Conservation (phyloP, 1,140 invertebrate species). For the Chrysomallon squamiferum region DNA sequence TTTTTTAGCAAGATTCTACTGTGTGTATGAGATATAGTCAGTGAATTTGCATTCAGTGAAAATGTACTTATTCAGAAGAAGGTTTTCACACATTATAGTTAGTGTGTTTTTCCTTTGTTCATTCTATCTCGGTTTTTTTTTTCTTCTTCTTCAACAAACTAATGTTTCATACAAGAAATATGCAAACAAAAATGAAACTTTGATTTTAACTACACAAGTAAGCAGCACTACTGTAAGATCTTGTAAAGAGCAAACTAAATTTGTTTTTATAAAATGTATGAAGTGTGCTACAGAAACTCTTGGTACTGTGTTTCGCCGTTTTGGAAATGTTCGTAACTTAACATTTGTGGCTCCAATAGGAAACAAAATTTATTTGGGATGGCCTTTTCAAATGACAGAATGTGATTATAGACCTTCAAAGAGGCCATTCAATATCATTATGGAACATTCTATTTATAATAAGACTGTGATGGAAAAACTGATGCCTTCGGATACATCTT, state of each 20-base stretch:
- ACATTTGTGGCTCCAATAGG: constrained; percentile 35
- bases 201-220: too few species aligned
- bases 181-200: too few species aligned
- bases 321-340: constrained; percentile 32
- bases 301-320: constrained; percentile 34
- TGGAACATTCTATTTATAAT: constrained; percentile 53
- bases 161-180: too few species aligned
- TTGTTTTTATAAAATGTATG: constrained; percentile 48
- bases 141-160: too few species aligned
- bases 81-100: too few species aligned
- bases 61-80: too few species aligned
- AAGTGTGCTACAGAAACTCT: constrained; percentile 45
- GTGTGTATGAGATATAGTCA: too few species aligned
- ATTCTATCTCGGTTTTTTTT: too few species aligned
- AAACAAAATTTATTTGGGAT: constrained; percentile 39
- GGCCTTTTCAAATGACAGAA: constrained; percentile 40
- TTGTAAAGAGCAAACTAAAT: constrained; percentile 28
- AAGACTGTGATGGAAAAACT: constrained; percentile 35
- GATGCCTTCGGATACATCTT: constrained; percentile 43
- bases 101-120: too few species aligned
- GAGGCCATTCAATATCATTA: constrained; percentile 42
- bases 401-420: constrained; percentile 32
- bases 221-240: too few species aligned
- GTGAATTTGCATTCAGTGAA: too few species aligned
- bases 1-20: too few species aligned